These are phyloP conservation scores for Phania funesta DNA, from an alignment of 2,888 invertebrate genomes.

Conservation along the genomic window DNA sequence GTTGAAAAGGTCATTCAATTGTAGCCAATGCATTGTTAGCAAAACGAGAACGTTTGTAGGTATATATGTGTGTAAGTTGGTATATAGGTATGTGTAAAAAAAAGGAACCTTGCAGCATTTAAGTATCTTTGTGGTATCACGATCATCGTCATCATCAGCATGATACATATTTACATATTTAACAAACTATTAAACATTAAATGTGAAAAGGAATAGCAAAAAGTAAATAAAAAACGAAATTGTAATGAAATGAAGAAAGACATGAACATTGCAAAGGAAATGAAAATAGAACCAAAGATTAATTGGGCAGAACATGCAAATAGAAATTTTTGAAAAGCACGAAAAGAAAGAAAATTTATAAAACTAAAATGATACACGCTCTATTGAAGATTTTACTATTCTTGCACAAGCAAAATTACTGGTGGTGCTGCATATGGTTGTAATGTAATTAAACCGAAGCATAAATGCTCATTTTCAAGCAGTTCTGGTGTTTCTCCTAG, in stretches of 20 bases:
- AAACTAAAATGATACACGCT: slow-evolving; percentile 19
- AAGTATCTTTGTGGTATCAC: not conserved
- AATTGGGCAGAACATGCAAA: slow-evolving; percentile 57
- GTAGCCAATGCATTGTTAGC: slow-evolving; percentile 14
- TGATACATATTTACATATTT: slow-evolving; percentile 30
- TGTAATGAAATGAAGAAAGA: slow-evolving; percentile 31
- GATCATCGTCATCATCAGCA: slow-evolving; percentile 13
- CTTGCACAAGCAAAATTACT: not conserved
- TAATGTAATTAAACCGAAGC: not conserved
- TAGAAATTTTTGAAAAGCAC: slow-evolving; percentile 14
- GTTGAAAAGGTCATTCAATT: slow-evolving; percentile 36
- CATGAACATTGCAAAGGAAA: slow-evolving; percentile 53
- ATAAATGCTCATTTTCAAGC: not conserved
- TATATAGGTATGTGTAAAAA: not conserved
- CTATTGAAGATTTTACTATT: slow-evolving; percentile 16
- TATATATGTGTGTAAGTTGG: not conserved
- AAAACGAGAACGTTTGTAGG: slow-evolving; percentile 3
- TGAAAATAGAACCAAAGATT: slow-evolving; percentile 47
- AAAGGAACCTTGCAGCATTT: slow-evolving; percentile 28
- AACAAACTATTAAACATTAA: slow-evolving; percentile 43
- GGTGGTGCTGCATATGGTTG: not conserved
- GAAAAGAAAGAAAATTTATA: not conserved
- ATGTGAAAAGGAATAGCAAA: slow-evolving; percentile 4
- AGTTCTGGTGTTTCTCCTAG: not conserved
- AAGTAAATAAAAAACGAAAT: slow-evolving; percentile 21